phyloP scores from a whole-genome alignment of 2,888 invertebrate genomes.

The Trachelus tabidus region DNA sequence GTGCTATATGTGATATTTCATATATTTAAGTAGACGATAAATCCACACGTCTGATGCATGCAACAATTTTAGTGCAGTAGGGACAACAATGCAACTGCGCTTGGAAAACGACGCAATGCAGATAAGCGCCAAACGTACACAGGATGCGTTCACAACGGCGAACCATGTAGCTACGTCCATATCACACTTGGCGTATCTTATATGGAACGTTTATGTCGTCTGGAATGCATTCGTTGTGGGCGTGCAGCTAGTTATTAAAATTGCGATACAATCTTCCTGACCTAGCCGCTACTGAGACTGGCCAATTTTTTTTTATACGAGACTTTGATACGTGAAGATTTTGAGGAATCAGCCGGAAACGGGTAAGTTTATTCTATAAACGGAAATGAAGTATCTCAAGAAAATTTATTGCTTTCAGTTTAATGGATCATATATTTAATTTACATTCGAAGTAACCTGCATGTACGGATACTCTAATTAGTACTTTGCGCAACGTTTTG shows the following conservation, averaged over 20 bases:
- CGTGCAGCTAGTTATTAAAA: conserved; percentile 50
- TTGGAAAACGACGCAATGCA: not conserved
- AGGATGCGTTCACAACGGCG: conserved; percentile 29
- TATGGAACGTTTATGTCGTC: conserved; percentile 46
- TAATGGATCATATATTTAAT: not conserved
- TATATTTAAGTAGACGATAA: not conserved
- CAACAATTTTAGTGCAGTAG: not conserved
- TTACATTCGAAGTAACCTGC: not conserved
- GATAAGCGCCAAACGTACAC: conserved; percentile 9
- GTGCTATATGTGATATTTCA: not conserved
- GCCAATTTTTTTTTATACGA: conserved; percentile 9
- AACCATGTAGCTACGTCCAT: conserved; percentile 33
- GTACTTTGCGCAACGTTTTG: not conserved
- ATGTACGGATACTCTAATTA: no score
- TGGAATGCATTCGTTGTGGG: conserved; percentile 47
- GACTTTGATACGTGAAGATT: not conserved
- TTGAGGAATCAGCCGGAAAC: not conserved
- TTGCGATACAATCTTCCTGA: conserved; percentile 18
- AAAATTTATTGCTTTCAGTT: not conserved
- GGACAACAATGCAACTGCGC: not conserved
- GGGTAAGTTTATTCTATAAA: not conserved
- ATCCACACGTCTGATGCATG: not conserved
- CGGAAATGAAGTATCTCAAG: not conserved
- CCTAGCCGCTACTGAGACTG: conserved; percentile 9
- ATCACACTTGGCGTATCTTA: conserved; percentile 44